These are phyloP conservation scores for Parnassius orleans DNA, from an alignment of 2,888 invertebrate species.

Conservation along the genomic window DNA sequence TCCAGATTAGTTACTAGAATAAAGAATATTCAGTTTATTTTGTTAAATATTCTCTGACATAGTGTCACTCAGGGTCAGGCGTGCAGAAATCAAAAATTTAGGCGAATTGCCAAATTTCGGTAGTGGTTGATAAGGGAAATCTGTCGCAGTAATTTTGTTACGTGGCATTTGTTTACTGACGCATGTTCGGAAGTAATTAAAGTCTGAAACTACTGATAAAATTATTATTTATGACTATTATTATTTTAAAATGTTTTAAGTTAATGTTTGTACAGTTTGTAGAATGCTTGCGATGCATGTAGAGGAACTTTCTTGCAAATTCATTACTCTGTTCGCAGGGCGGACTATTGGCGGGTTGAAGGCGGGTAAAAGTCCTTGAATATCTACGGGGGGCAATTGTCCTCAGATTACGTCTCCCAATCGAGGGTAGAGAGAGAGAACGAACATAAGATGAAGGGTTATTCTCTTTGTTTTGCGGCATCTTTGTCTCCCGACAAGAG, in stretches of 20 bases:
- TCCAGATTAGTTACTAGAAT: neutral
- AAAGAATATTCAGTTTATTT: neutral
- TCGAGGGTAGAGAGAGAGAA: conserved; percentile 8
- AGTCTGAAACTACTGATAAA: too few species aligned
- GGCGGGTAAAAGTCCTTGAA: conserved; percentile 3
- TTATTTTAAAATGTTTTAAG: too few species aligned
- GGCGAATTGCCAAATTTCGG: conserved; percentile 39
- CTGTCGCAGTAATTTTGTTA: conserved; percentile 16
- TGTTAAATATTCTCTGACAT: too few species aligned
- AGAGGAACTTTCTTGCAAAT: neutral
- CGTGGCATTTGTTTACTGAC: neutral
- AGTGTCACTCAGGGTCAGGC: conserved; percentile 35
- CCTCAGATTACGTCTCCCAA: conserved; percentile 6
- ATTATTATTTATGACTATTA: too few species aligned
- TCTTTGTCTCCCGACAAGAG: conserved; percentile 11
- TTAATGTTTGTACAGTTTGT: too few species aligned
- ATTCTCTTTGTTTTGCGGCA: conserved; percentile 3
- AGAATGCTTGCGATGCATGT: too few species aligned
- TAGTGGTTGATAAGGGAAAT: neutral
- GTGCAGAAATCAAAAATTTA: conserved; percentile 48
- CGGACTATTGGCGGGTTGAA: neutral
- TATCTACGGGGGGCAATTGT: conserved; percentile 7
- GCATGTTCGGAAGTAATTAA: too few species aligned
- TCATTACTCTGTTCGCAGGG: neutral
- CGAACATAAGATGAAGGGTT: conserved; percentile 6